Evolutionary conservation across 1,140 invertebrate genomes (phyloP).

Genomic region (Drosophila tsacasi): DNA sequence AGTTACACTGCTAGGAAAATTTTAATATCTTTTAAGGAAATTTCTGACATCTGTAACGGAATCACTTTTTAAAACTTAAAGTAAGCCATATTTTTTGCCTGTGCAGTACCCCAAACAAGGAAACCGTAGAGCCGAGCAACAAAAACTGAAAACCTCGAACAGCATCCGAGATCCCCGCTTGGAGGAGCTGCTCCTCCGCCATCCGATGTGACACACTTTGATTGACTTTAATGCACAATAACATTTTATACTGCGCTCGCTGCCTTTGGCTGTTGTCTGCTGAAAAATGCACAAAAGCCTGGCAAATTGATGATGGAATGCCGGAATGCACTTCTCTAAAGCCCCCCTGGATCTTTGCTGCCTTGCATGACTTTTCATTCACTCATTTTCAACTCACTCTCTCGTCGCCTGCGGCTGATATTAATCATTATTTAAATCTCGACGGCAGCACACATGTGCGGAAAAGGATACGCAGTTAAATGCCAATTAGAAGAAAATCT

Average conservation of each 20-base stretch:
- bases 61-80: not conserved
- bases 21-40: not conserved
- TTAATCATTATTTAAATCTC: slow-evolving; percentile 69
- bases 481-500: slow-evolving; percentile 64
- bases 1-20: not conserved
- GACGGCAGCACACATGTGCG: slow-evolving; percentile 16
- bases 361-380: slow-evolving; percentile 7
- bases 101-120: not conserved
- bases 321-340: slow-evolving; percentile 60
- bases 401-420: not conserved
- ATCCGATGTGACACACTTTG: slow-evolving; percentile 62
- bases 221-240: slow-evolving; percentile 83
- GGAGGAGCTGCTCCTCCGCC: slow-evolving; percentile 2
- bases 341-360: slow-evolving; percentile 43
- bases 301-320: slow-evolving; percentile 65
- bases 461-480: slow-evolving; percentile 47
- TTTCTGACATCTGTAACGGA: no score
- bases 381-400: not conserved
- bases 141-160: slow-evolving; percentile 26
- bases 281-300: slow-evolving; percentile 63
- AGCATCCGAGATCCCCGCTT: slow-evolving; percentile 21
- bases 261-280: slow-evolving; percentile 53
- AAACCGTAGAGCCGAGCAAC: slow-evolving; percentile 7
- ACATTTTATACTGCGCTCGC: slow-evolving; percentile 51
- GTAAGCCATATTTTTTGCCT: not conserved